Evolutionary conservation across 2,888 invertebrate species (phyloP), one percentile per base, ranked within the genome.

Genomic region (Callimorpha dominula): DNA sequence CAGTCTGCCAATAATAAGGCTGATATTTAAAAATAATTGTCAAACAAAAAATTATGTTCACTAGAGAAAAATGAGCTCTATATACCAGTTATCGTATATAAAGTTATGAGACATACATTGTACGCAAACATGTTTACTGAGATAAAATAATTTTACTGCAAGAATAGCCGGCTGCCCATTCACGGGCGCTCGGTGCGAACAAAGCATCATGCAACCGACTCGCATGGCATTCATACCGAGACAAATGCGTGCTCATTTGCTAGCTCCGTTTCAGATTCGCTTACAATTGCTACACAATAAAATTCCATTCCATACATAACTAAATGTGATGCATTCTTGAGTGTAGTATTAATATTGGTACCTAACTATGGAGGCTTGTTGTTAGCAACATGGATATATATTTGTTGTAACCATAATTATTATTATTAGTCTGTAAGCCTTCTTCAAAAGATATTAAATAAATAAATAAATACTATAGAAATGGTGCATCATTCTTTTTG

Each of bases 241-340:
- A 90, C 88, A 91, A 91, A 90, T 89, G 86, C 86, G 82, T 85
- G 86, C 88, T 87, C 91, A 90, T 91, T 91, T 91, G 88, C 87
- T 83, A 84, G 79, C 77, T 78, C 77, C 78, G 76, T 78, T 78
- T 80, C 82, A 80, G 78, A 81, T 82, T 81, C 78, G 63, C 68
- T 76, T 77, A 82, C 75, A 80, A 81, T 81, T 79, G 72, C 71
- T 76, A 76, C 78, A 77, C 68, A 73, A 78, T n/a, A n/a, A n/a
- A n/a, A n/a, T 82, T 70, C 75, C 69, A 74, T 79, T 65, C 70
- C 75, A 72, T 75, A 78, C 70, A 65, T 72, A 50, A 50, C 50
- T 54, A 75, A 76, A 75, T 73, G 69, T 60, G 62, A 64, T n/a
- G 72, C 65, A n/a, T n/a, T n/a, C n/a, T n/a, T n/a, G n/a, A n/a